A percentile compares a stretch with the other conserved stretches of the same genome.
Conservation (phyloP, 2,113 vertebrate species). For the Poecilia latipinna region DNA sequence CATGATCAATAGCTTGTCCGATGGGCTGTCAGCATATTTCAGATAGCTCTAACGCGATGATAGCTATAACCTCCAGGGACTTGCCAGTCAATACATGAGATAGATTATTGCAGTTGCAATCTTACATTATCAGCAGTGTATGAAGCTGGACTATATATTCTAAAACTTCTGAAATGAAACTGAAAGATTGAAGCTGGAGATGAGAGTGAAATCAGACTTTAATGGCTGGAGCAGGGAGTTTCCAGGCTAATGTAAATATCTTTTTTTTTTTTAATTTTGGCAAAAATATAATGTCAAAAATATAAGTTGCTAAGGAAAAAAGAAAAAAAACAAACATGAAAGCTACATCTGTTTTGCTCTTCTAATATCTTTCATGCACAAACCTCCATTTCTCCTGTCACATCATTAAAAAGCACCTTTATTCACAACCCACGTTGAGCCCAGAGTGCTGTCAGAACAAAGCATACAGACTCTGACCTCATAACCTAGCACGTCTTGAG, state of each 20-base stretch:
- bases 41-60: slow-evolving; percentile 76
- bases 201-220: slow-evolving; percentile 39
- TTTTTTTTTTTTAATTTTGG: background rate
- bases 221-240: slow-evolving; percentile 14
- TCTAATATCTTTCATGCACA: slow-evolving; percentile 41
- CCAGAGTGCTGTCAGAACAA: slow-evolving; percentile 36
- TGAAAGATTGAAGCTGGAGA: slow-evolving; percentile 33
- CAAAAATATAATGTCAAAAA: background rate
- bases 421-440: slow-evolving; percentile 29
- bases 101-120: slow-evolving; percentile 54
- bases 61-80: slow-evolving; percentile 72
- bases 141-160: slow-evolving; percentile 33
- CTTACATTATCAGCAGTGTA: slow-evolving; percentile 62
- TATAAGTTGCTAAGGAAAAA: slow-evolving; percentile 1
- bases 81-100: slow-evolving; percentile 62
- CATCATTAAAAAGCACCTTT: slow-evolving; percentile 36
- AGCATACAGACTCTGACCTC: slow-evolving; percentile 48
- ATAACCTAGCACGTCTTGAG: slow-evolving; percentile 26
- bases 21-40: slow-evolving; percentile 79
- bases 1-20: slow-evolving; percentile 77
- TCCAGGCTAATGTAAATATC: background rate
- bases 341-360: slow-evolving; percentile 45
- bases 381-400: slow-evolving; percentile 37
- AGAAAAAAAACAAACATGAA: slow-evolving; percentile 49
- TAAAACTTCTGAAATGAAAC: slow-evolving; percentile 5